Percentiles rank a stretch among this genome's conserved stretches.
Conservation (phyloP, 2,797 vertebrate species). For the Cryptoprocta ferox region DNA sequence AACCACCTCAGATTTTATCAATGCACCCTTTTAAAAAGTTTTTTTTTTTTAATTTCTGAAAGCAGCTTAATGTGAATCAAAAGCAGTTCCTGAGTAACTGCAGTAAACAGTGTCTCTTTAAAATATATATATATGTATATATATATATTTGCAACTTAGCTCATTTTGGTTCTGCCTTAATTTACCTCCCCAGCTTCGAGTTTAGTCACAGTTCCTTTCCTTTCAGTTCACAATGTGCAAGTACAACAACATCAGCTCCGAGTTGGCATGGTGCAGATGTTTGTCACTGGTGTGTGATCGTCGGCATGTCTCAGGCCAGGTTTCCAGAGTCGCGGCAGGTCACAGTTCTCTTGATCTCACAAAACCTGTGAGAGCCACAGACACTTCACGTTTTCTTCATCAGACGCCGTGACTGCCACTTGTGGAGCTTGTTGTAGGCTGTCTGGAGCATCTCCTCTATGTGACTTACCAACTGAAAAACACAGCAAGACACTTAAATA, state of each 20-base stretch:
- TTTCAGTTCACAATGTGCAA: conserved; percentile 86
- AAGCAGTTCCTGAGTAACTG: conserved; percentile 91
- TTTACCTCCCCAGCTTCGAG: conserved; percentile 85
- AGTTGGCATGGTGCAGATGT: conserved; percentile 82
- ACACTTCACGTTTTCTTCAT: conserved; percentile 96
- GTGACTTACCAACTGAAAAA: conserved; percentile 94
- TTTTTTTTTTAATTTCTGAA: conserved; percentile 83
- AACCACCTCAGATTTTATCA: conserved; percentile 82
- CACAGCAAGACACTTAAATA: neutral
- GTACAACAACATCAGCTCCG: conserved; percentile 85
- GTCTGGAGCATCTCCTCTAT: conserved; percentile 98
- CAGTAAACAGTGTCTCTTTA: conserved; percentile 89
- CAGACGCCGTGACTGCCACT: conserved; percentile 97
- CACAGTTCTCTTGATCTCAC: conserved; percentile 66
- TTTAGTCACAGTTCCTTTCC: conserved; percentile 82
- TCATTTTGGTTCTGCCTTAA: conserved; percentile 87
- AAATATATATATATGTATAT: conserved; percentile 78
- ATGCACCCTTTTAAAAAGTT: conserved; percentile 86
- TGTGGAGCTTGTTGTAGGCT: conserved; percentile 97
- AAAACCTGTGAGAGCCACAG: conserved; percentile 71
- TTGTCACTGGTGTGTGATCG: conserved; percentile 74
- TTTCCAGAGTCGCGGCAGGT: conserved; percentile 85
- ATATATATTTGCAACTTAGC: conserved; percentile 81
- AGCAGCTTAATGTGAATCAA: conserved; percentile 90
- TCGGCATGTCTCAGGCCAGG: conserved; percentile 83